Conservation (phyloP, 2,888 invertebrate species). For the Dolichopus griseipennis region DNA sequence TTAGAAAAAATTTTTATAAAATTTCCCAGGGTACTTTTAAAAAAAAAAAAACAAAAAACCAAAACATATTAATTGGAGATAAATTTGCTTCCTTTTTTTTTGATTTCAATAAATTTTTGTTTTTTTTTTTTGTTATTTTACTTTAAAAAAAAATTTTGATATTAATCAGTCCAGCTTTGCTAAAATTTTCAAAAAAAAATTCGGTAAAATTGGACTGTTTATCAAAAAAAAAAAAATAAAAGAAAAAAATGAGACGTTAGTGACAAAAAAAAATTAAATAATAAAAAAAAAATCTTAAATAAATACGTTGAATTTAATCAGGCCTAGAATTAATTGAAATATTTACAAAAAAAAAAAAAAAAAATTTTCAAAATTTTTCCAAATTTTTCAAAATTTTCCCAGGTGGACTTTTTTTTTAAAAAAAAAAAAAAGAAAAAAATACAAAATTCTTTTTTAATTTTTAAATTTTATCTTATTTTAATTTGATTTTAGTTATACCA, state of each 20-base stretch:
- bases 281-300: conserved; percentile 26
- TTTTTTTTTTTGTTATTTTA: not conserved
- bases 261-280: conserved; percentile 34
- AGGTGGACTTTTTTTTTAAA: conserved; percentile 23
- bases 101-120: conserved; percentile 2
- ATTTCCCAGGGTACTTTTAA: too few relatives aligned
- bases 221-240: conserved; percentile 16
- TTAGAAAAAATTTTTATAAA: too few relatives aligned
- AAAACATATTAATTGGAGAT: conserved; percentile 8
- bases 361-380: conserved; percentile 10
- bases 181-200: not conserved
- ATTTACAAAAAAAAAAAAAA: conserved; percentile 2
- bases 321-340: conserved; percentile 18
- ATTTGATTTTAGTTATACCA: too few relatives aligned
- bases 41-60: too few relatives aligned
- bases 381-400: conserved; percentile 22
- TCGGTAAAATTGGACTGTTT: conserved; percentile 7
- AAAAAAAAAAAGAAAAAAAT: too few relatives aligned
- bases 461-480: too few relatives aligned
- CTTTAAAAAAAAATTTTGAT: not conserved
- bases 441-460: too few relatives aligned
- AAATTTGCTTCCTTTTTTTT: conserved; percentile 15
- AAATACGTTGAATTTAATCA: conserved; percentile 22
- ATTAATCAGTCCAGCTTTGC: conserved; percentile 5
- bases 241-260: conserved; percentile 44